These are phyloP conservation scores for Neoascia interrupta DNA, from an alignment of 2,888 invertebrate species.

Conservation along the genomic window DNA sequence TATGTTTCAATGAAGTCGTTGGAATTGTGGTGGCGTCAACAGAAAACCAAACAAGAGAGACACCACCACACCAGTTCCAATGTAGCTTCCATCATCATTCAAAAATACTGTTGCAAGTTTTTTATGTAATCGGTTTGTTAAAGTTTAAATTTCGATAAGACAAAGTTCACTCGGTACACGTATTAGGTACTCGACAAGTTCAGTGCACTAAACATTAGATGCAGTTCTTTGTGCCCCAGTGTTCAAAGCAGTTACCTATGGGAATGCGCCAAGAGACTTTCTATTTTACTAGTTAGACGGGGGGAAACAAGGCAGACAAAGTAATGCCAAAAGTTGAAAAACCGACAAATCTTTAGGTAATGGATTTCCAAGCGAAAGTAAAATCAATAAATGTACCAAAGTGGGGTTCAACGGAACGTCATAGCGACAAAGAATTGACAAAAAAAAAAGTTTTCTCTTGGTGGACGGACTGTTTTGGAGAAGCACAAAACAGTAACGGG, in stretches of 20 bases:
- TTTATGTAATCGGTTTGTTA: conserved; percentile 28
- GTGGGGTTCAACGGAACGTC: conserved; percentile 44
- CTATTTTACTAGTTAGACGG: conserved; percentile 17
- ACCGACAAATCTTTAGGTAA: too few species aligned
- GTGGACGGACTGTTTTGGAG: not conserved
- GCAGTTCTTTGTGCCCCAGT: too few species aligned
- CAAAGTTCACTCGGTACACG: not conserved
- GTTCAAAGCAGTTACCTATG: too few species aligned
- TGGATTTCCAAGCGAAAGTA: conserved; percentile 47
- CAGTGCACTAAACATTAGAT: conserved; percentile 12
- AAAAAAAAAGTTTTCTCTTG: conserved; percentile 5
- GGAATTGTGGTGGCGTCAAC: conserved; percentile 44
- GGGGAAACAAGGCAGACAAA: not conserved
- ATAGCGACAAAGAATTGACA: conserved; percentile 32
- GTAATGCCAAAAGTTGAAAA: conserved; percentile 28
- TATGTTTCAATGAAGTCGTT: conserved; percentile 36
- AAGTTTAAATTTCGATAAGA: conserved; percentile 11
- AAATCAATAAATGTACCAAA: conserved; percentile 37
- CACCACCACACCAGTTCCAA: too few species aligned
- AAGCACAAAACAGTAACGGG: too few species aligned
- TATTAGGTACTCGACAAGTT: conserved; percentile 4
- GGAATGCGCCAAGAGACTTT: conserved; percentile 41
- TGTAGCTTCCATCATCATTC: conserved; percentile 30
- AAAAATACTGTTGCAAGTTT: not conserved
- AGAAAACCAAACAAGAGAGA: conserved; percentile 36